phyloP scores from a whole-genome alignment of 2,113 vertebrate genomes.

The Craseonycteris thonglongyai region DNA sequence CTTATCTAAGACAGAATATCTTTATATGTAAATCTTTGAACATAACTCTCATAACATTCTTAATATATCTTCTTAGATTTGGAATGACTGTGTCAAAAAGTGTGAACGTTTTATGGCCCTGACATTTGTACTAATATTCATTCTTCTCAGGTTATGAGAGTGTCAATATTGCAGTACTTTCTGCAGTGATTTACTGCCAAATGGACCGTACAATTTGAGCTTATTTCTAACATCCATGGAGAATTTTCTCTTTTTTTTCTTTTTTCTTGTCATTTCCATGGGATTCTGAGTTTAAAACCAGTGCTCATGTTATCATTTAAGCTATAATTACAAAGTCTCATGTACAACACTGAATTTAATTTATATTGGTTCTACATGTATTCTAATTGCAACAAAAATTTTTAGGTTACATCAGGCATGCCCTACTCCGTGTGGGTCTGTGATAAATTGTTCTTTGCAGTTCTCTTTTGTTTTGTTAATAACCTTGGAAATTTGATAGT shows the following conservation, averaged over 20 bases:
- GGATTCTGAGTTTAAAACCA: background rate
- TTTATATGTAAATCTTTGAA: slow-evolving; percentile 29
- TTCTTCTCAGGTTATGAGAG: background rate
- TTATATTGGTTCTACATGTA: background rate
- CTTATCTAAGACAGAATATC: background rate
- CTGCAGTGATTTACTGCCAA: background rate
- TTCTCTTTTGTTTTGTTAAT: background rate
- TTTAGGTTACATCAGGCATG: background rate
- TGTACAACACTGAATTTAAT: background rate
- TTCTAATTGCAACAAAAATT: background rate
- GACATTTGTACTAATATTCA: background rate
- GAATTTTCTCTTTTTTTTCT: background rate
- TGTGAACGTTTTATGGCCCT: background rate
- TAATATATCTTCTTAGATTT: slow-evolving; percentile 14
- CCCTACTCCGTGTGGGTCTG: background rate
- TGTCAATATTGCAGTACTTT: background rate
- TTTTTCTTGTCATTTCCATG: background rate
- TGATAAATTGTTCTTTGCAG: background rate
- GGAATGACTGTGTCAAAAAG: background rate
- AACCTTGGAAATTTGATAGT: background rate
- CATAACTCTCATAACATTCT: background rate
- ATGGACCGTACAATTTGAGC: background rate
- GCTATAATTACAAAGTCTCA: background rate
- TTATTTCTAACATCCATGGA: background rate
- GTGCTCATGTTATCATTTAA: background rate